These are phyloP conservation scores for Microdon myrmicae DNA, from an alignment of 2,888 invertebrate genomes.

Conservation along the genomic window DNA sequence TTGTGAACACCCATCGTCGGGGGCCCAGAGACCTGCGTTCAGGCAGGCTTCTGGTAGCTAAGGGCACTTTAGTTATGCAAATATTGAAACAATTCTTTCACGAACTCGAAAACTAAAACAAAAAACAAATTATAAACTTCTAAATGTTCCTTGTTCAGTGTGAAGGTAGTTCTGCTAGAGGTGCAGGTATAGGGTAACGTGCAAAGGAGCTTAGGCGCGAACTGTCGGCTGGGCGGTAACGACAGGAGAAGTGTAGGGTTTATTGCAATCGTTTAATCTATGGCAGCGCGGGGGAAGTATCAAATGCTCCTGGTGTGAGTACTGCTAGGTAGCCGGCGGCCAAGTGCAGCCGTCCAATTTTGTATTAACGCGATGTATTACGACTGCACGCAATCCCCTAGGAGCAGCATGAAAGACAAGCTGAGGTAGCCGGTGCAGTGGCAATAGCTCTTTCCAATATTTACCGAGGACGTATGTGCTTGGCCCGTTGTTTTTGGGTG, in stretches of 20 bases:
- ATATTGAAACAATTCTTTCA: conserved; percentile 46
- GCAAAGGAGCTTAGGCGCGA: neutral
- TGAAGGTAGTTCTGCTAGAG: conserved; percentile 19
- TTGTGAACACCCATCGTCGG: conserved; percentile 4
- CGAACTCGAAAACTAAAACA: too few relatives aligned
- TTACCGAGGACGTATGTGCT: conserved; percentile 35
- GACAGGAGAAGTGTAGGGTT: conserved; percentile 30
- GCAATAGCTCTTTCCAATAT: conserved; percentile 29
- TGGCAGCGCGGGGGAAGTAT: conserved; percentile 4
- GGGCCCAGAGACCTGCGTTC: conserved; percentile 16
- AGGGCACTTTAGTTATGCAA: conserved; percentile 50
- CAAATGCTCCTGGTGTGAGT: neutral
- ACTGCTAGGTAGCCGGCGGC: conserved; percentile 28
- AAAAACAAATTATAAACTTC: too few relatives aligned
- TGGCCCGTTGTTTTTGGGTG: conserved; percentile 20
- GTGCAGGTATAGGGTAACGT: neutral
- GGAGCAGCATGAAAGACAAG: too few relatives aligned
- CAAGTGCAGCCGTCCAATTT: conserved; percentile 50
- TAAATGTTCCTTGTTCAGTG: conserved; percentile 9
- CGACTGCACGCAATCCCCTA: conserved; percentile 41
- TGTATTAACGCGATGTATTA: conserved; percentile 44
- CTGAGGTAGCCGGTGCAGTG: too few relatives aligned
- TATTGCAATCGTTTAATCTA: conserved; percentile 50
- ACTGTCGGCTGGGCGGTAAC: too few relatives aligned
- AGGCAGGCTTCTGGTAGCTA: conserved; percentile 32